Percentiles rank a stretch among this genome's conserved stretches.
Conservation (phyloP, 2,888 invertebrate species). For the Aproaerema taeniolella region DNA sequence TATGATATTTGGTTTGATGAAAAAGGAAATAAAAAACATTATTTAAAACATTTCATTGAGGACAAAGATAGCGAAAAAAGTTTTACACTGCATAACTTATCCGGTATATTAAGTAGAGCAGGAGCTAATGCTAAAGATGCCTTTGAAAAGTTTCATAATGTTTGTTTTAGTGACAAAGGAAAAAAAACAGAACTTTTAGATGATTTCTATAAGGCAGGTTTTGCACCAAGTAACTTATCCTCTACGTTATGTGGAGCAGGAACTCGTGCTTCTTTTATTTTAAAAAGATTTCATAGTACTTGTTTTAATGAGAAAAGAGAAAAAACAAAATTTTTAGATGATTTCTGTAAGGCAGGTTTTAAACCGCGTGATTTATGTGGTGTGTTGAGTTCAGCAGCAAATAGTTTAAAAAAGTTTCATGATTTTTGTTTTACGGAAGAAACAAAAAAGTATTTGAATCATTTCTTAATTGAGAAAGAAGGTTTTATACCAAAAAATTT, state of each 20-base stretch:
- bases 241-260: constrained; percentile 23
- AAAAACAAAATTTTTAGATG: constrained; percentile 7
- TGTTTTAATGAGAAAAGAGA: constrained; percentile 25
- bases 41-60: constrained; percentile 19
- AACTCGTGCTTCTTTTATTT: constrained; percentile 12
- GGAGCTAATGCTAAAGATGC: constrained; percentile 17
- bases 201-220: too few species aligned
- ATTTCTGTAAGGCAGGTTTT: too few species aligned
- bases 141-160: constrained; percentile 23
- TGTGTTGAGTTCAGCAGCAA: constrained; percentile 26
- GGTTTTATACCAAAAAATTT: too few species aligned
- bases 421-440: constrained; percentile 25
- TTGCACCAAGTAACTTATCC: constrained; percentile 7
- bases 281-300: constrained; percentile 21
- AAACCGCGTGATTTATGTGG: constrained; percentile 23
- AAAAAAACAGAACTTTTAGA: too few species aligned
- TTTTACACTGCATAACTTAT: constrained; percentile 7
- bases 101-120: constrained; percentile 26
- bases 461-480: constrained; percentile 21
- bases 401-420: constrained; percentile 25
- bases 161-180: constrained; percentile 28
- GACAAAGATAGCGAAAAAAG: constrained; percentile 19
- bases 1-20: too few species aligned
- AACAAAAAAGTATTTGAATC: constrained; percentile 29
- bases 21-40: constrained; percentile 24